Conservation (phyloP, 2,797 vertebrate genomes). For the Carcharodon carcharias region DNA sequence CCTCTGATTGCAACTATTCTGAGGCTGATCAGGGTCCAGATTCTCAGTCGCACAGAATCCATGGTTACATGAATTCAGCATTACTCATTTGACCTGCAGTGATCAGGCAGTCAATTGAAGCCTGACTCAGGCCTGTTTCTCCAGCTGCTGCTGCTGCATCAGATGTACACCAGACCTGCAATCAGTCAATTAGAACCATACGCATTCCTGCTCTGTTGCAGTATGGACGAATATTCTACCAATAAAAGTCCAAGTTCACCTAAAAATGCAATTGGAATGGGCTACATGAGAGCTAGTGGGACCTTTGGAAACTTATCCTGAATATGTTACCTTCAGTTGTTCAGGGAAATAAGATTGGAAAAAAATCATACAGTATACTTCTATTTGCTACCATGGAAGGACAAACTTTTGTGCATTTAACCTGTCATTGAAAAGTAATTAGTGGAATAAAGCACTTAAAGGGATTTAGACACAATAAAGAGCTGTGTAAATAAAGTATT, state of each 20-base stretch:
- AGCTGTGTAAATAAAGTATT: background rate
- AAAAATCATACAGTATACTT: background rate
- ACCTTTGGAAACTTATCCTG: background rate
- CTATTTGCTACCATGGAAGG: background rate
- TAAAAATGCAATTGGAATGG: background rate
- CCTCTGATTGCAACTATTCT: background rate
- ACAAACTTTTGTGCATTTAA: background rate
- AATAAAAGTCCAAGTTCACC: background rate
- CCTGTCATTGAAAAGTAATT: background rate
- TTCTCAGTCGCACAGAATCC: background rate
- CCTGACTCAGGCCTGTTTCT: background rate
- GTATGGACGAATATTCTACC: background rate
- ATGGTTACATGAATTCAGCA: background rate
- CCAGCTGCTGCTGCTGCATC: background rate
- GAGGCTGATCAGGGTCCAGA: too few species aligned
- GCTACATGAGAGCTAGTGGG: background rate
- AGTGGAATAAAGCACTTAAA: background rate
- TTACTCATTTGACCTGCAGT: background rate
- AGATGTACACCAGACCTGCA: background rate
- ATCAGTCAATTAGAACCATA: background rate
- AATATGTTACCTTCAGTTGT: background rate
- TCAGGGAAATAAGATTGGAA: background rate
- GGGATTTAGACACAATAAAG: background rate
- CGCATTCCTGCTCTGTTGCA: background rate
- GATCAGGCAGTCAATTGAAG: background rate